Percentiles rank a stretch among this genome's conserved stretches.
These are phyloP conservation scores for Alethe diademata DNA, from an alignment of 2,113 vertebrate genomes.

Conservation along the genomic window DNA sequence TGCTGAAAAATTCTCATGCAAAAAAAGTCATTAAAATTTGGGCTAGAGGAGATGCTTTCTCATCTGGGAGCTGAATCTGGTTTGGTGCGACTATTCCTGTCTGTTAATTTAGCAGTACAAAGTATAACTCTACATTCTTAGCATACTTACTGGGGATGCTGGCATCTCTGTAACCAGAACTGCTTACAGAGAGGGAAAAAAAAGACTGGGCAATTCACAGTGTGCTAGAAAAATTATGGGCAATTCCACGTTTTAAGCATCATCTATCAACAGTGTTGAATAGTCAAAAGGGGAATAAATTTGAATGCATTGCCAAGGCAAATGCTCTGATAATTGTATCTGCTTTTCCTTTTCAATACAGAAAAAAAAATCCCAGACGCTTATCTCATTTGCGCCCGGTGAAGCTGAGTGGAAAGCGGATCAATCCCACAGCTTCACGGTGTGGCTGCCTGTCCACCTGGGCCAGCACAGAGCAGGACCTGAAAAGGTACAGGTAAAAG, in stretches of 20 bases:
- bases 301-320: not conserved
- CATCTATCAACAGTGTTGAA: not conserved
- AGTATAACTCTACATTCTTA: conserved; percentile 29
- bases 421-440: not conserved
- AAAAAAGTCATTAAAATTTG: conserved; percentile 37
- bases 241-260: not conserved
- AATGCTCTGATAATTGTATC: not conserved
- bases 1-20: not conserved
- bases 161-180: conserved; percentile 36
- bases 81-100: conserved; percentile 46
- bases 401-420: not conserved
- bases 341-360: not conserved
- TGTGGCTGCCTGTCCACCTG: not conserved
- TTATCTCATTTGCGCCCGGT: not conserved
- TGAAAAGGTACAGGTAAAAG: conserved; percentile 2
- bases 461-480: not conserved
- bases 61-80: conserved; percentile 44
- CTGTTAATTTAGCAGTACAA: conserved; percentile 32
- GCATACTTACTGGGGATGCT: conserved; percentile 21
- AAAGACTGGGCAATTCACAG: not conserved
- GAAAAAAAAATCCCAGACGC: not conserved
- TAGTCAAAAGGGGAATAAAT: not conserved
- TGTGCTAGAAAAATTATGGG: not conserved
- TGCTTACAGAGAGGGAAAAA: not conserved
- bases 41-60: not conserved